Percentiles rank a stretch among this genome's conserved stretches.
Conservation (phyloP, 2,113 vertebrate genomes). For the Neotoma lepida region DNA sequence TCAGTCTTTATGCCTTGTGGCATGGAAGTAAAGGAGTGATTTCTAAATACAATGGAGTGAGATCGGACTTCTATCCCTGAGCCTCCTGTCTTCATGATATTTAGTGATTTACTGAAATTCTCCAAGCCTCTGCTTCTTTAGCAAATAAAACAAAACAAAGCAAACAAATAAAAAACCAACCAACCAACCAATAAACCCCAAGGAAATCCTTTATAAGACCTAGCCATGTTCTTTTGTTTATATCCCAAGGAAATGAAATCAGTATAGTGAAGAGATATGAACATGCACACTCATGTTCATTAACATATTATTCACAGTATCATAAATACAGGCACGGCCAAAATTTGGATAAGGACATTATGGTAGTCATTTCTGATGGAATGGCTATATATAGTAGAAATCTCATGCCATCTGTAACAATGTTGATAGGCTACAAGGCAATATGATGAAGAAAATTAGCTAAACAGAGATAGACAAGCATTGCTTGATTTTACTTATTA, state of each 20-base stretch:
- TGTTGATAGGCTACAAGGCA: neutral
- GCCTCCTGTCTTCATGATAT: neutral
- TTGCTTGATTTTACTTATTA: neutral
- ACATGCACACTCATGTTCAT: neutral
- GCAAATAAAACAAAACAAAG: neutral
- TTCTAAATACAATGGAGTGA: neutral
- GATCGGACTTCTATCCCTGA: neutral
- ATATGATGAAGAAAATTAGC: neutral
- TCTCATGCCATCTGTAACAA: neutral
- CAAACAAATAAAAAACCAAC: neutral
- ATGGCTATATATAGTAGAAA: neutral
- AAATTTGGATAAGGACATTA: neutral
- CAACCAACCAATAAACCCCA: neutral
- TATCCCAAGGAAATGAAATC: neutral
- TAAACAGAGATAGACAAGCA: neutral
- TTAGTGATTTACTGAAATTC: neutral
- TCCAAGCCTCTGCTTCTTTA: neutral
- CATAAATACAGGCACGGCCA: neutral
- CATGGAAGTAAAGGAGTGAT: neutral
- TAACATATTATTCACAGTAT: neutral
- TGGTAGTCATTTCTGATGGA: neutral
- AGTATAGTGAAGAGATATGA: neutral
- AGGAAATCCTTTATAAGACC: neutral
- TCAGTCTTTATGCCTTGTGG: neutral
- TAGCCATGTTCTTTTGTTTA: neutral